Percentiles rank a stretch among this genome's conserved stretches.
These are phyloP conservation scores for Drosophila merina DNA, from an alignment of 2,888 invertebrate genomes.

Conservation along the genomic window DNA sequence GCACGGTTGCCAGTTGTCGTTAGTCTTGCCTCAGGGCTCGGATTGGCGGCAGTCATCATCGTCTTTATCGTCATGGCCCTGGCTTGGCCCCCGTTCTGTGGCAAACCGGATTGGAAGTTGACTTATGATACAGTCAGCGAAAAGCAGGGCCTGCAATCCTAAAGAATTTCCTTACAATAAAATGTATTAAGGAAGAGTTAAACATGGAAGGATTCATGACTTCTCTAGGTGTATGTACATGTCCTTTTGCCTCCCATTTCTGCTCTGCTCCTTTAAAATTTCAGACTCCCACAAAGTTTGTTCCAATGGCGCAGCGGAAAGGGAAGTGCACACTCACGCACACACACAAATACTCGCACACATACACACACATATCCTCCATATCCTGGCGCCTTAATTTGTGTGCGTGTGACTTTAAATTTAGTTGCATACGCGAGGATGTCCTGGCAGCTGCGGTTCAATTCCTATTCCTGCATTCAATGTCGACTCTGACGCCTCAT, in stretches of 20 bases:
- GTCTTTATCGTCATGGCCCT: conserved; percentile 21
- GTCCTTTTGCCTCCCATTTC: conserved; percentile 3
- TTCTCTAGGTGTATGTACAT: conserved; percentile 6
- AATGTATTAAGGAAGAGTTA: too few species aligned
- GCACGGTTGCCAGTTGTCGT: conserved; percentile 54
- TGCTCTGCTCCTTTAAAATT: conserved; percentile 18
- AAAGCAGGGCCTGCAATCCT: too few species aligned
- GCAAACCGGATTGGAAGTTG: conserved; percentile 81
- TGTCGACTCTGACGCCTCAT: conserved; percentile 51
- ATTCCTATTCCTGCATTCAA: conserved; percentile 39
- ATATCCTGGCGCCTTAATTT: conserved; percentile 9
- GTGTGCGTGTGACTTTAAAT: conserved; percentile 52
- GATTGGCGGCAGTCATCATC: conserved; percentile 55
- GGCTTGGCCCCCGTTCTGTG: conserved; percentile 8
- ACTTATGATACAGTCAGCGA: conserved; percentile 59
- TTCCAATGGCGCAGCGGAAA: conserved; percentile 67
- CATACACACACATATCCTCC: background rate
- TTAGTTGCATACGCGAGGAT: conserved; percentile 49
- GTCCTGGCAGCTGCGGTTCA: conserved; percentile 27
- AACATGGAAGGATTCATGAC: too few species aligned
- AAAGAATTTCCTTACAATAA: too few species aligned
- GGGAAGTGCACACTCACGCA: conserved; percentile 63
- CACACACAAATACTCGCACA: background rate
- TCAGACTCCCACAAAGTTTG: conserved; percentile 52
- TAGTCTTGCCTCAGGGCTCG: conserved; percentile 28